These are phyloP conservation scores for Chelonoidis abingdonii DNA, from an alignment of 2,113 vertebrate species.

Conservation along the genomic window DNA sequence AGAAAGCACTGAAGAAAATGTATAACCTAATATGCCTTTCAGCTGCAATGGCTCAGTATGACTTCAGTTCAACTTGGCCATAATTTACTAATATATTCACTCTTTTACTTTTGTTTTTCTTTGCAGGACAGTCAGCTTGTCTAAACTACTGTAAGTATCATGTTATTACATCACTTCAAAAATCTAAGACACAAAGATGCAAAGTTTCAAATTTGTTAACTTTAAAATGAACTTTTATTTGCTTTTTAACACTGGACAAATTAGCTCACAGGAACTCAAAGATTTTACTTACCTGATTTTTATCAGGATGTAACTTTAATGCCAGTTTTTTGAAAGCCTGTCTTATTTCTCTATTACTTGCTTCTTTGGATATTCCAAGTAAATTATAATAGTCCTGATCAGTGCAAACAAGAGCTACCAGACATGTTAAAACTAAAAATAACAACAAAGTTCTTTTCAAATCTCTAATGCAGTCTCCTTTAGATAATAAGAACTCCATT, in stretches of 20 bases:
- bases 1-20: not conserved
- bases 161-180: not conserved
- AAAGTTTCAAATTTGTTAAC: not conserved
- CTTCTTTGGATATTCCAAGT: conserved; percentile 90
- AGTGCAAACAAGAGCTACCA: conserved; percentile 74
- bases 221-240: no score
- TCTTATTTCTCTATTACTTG: conserved; percentile 93
- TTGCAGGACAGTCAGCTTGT: not conserved
- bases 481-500: conserved; percentile 74
- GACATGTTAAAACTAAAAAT: conserved; percentile 70
- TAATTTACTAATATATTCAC: fast-evolving
- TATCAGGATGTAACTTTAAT: conserved; percentile 97
- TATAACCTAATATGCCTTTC: not conserved
- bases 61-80: not conserved
- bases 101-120: not conserved
- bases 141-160: not conserved
- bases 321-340: conserved; percentile 97
- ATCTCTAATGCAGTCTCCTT: conserved; percentile 33
- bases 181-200: not conserved
- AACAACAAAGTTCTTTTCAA: conserved; percentile 70
- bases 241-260: not conserved
- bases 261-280: not conserved
- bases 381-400: conserved; percentile 92
- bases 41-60: not conserved
- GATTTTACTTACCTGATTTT: conserved; percentile 90